Evolutionary conservation across 2,113 vertebrate genomes (phyloP).

Genomic region (Corythaixoides concolor): DNA sequence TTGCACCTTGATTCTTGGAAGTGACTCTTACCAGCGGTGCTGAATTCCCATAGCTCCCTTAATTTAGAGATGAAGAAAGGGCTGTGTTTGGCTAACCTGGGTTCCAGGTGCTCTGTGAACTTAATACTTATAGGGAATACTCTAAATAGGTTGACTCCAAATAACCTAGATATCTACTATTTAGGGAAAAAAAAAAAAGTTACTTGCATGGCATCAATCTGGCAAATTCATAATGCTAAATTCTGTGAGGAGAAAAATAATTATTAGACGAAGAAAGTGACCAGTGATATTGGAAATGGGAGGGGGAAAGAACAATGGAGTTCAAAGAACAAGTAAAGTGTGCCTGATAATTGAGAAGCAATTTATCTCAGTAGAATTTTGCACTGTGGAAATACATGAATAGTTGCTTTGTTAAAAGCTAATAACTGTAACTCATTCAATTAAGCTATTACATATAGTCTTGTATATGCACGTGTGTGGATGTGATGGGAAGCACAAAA

Average conservation of each 20-base stretch:
- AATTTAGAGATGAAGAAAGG: background rate
- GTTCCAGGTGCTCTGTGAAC: background rate
- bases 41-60: background rate
- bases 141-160: background rate
- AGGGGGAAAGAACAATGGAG: background rate
- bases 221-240: background rate
- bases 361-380: background rate
- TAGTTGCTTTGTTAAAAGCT: background rate
- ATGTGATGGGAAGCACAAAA: background rate
- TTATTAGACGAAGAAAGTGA: background rate
- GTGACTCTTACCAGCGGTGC: background rate
- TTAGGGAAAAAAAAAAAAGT: background rate
- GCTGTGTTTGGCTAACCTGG: background rate
- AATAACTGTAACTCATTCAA: background rate
- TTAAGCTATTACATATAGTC: background rate
- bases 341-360: background rate
- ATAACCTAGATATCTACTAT: background rate
- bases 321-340: background rate
- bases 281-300: background rate
- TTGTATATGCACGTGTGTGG: background rate
- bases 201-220: background rate
- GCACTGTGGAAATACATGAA: background rate
- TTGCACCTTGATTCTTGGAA: background rate
- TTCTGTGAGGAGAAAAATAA: background rate
- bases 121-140: background rate